A percentile compares a stretch with the other conserved stretches of the same genome.
phyloP scores from a whole-genome alignment of 2,797 vertebrate genomes.

The Arnoldichthys spilopterus region DNA sequence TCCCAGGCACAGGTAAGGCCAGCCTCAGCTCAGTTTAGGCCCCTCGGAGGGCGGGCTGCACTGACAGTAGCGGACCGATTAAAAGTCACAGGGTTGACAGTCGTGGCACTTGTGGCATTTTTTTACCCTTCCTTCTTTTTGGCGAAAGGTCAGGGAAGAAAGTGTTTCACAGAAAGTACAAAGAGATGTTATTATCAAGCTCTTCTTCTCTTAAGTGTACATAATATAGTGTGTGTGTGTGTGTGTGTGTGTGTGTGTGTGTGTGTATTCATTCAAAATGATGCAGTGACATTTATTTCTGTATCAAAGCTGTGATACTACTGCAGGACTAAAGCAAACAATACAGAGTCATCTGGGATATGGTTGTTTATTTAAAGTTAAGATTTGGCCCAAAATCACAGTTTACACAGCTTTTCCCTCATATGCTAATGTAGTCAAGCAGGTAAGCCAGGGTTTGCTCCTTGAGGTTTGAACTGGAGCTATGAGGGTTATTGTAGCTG shows the following conservation, averaged over 20 bases:
- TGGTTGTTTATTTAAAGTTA: conserved; percentile 39
- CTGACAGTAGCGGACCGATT: conserved; percentile 57
- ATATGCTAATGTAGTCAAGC: background rate
- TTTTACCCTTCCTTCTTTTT: conserved; percentile 47
- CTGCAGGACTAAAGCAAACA: conserved; percentile 42
- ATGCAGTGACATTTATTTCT: conserved; percentile 14
- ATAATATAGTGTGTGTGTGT: conserved; percentile 11
- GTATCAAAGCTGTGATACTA: conserved; percentile 38
- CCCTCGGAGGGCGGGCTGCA: conserved; percentile 28
- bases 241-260: conserved; percentile 27
- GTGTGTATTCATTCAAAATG: conserved; percentile 12
- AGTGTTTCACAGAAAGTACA: conserved; percentile 36
- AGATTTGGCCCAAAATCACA: background rate
- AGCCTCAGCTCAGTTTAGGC: conserved; percentile 34
- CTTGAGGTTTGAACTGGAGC: background rate
- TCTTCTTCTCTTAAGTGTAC: background rate
- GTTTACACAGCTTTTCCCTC: background rate
- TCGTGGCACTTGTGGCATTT: conserved; percentile 51
- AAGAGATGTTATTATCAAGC: conserved; percentile 27
- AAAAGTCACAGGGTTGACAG: conserved; percentile 60
- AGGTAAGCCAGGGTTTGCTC: background rate
- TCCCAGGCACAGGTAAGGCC: conserved; percentile 49
- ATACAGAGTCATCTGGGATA: conserved; percentile 28
- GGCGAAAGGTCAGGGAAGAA: conserved; percentile 58
- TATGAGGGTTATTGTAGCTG: background rate